Evolutionary conservation across 2,888 invertebrate genomes (phyloP), one percentile per base, ranked within the genome.

Genomic region (Crioceris asparagi): DNA sequence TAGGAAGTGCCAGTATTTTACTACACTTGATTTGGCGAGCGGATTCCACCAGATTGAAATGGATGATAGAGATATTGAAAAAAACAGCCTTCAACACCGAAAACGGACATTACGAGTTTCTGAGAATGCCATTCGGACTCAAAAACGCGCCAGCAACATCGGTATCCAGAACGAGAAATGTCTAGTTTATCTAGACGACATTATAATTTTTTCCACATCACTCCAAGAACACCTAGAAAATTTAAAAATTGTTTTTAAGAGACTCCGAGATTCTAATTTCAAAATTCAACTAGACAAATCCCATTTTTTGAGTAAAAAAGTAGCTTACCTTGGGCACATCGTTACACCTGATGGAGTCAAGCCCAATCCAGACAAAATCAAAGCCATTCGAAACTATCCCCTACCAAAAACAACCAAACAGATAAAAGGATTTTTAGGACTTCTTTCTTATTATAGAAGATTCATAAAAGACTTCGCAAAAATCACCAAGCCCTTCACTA

Each of bases 61-160:
- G 43, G 17, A 37, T n/a, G 26, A 34, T 14, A 25, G 36, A 2
- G 17, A 18, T 11, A 43, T 46, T 10, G 25, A 10, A 12, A 40
- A n/a, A 45, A 33, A 48, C 48, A 10, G 45, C 47, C 8, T 48
- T 47, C 23, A 39, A 12, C 11, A 34, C 29, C 7, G 39, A 43
- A 26, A 37, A 41, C 8, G 39, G 41, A 3, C 43, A 48, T 17
- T 48, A 44, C 15, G 40, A 45, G 38, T 46, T 32, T 12, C 8
- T 39, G 4, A 23, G 51, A 12, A 53, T 55, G 52, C 48, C 49
- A 2, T 52, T 54, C 29, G 52, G 50, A 36, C 32, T 48, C 25
- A 50, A 50, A 42, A 50, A 48, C 29, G 47, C 51, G 3, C 51
- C 50, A 1, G 34, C 41, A 4, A 54, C 49, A 0, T 53, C 14